A percentile compares a stretch with the other conserved stretches of the same genome.
phyloP scores from a whole-genome alignment of 2,113 vertebrate genomes.

The Ascaphus truei region DNA sequence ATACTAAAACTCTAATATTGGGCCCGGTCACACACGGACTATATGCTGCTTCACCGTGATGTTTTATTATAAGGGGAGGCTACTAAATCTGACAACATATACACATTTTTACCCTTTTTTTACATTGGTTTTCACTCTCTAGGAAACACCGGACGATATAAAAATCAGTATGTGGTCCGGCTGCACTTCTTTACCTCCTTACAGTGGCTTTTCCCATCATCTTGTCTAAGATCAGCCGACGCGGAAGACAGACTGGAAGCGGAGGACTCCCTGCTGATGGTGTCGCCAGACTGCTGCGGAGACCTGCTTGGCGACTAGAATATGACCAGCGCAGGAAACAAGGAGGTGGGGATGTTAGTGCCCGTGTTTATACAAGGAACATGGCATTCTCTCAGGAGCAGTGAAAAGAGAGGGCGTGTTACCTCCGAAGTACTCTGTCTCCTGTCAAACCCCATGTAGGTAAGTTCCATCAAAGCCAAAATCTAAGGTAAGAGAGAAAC shows the following conservation, averaged over 20 bases:
- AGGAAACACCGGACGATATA: too few relatives aligned
- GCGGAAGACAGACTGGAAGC: conserved; percentile 77
- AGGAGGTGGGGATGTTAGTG: neutral
- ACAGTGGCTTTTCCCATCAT: conserved; percentile 63
- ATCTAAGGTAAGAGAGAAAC: conserved; percentile 62
- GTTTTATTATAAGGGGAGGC: too few relatives aligned
- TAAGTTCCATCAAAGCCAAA: conserved; percentile 76
- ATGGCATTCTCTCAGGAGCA: neutral
- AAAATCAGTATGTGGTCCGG: too few relatives aligned
- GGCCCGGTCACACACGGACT: too few relatives aligned
- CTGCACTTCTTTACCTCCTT: conserved; percentile 73
- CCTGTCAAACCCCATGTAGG: conserved; percentile 54
- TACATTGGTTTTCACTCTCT: too few relatives aligned
- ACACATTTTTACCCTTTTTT: too few relatives aligned
- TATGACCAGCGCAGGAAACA: neutral
- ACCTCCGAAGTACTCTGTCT: conserved; percentile 65
- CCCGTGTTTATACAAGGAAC: neutral
- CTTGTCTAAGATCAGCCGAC: conserved; percentile 58
- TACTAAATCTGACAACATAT: too few relatives aligned
- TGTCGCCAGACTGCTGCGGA: conserved; percentile 63
- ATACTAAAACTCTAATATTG: too few relatives aligned
- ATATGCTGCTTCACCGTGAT: too few relatives aligned
- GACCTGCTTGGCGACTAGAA: conserved; percentile 65
- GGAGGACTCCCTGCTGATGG: conserved; percentile 79
- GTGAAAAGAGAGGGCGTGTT: conserved; percentile 18